phyloP scores from a whole-genome alignment of 2,797 vertebrate genomes.

The Merluccius polli region DNA sequence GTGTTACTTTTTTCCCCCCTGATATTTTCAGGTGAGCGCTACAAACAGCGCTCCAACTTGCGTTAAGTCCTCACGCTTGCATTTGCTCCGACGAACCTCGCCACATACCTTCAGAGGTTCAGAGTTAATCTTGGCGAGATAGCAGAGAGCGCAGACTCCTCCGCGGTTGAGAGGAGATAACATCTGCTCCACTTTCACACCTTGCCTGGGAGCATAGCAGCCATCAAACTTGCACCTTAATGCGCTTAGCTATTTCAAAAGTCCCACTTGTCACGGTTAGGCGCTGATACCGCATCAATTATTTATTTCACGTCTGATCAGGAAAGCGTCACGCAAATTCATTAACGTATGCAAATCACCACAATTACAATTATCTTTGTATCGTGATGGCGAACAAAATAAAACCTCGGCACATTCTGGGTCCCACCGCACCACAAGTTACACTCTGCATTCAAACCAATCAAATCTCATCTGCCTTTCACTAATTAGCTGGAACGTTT shows the following conservation, averaged over 20 bases:
- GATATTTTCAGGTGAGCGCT: not conserved
- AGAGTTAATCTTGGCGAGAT: constrained; percentile 44
- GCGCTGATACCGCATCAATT: constrained; percentile 75
- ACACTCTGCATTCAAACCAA: constrained; percentile 77
- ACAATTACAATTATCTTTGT: constrained; percentile 80
- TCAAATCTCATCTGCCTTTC: constrained; percentile 79
- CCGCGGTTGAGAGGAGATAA: constrained; percentile 46
- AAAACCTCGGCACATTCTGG: constrained; percentile 71
- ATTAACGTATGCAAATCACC: constrained; percentile 82
- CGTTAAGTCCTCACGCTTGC: not conserved
- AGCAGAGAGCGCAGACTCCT: constrained; percentile 22
- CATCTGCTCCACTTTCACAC: constrained; percentile 67
- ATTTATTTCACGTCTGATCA: constrained; percentile 76
- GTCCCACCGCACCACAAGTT: constrained; percentile 71
- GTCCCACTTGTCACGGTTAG: constrained; percentile 65
- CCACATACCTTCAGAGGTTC: constrained; percentile 16
- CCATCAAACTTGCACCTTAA: constrained; percentile 67
- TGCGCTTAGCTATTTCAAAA: constrained; percentile 63
- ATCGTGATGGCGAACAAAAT: constrained; percentile 70
- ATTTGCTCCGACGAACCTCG: not conserved
- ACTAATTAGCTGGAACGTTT: constrained; percentile 77
- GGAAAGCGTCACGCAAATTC: constrained; percentile 74
- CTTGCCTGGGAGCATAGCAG: constrained; percentile 54
- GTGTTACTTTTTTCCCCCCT: not conserved
- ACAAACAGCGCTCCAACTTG: not conserved